Percentiles rank a stretch among this genome's conserved stretches.
These are phyloP conservation scores for Acanthosepion esculentum DNA, from an alignment of 2,888 invertebrate genomes.

Conservation along the genomic window DNA sequence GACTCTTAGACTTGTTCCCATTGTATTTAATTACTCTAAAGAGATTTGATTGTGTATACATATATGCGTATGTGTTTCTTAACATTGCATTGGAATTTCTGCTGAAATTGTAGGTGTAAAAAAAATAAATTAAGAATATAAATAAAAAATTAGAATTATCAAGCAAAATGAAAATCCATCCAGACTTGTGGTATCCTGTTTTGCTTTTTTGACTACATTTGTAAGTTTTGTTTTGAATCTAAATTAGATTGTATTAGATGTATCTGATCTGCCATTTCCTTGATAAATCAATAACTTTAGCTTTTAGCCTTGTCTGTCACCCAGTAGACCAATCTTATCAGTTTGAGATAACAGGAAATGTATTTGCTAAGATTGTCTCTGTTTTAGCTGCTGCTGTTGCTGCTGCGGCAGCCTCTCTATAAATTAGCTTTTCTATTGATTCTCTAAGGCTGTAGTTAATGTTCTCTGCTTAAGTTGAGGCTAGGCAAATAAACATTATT, in stretches of 20 bases:
- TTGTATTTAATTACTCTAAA: background rate
- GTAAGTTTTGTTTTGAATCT: constrained; percentile 6
- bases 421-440: constrained; percentile 21
- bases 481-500: background rate
- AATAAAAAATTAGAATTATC: background rate
- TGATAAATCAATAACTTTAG: constrained; percentile 13
- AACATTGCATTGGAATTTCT: background rate
- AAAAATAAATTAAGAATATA: background rate
- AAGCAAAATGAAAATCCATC: too few relatives aligned
- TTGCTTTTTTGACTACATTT: background rate
- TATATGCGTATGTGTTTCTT: background rate
- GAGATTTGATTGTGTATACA: background rate
- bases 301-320: constrained; percentile 13
- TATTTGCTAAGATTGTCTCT: constrained; percentile 20
- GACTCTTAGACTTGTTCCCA: background rate
- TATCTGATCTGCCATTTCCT: constrained; percentile 18
- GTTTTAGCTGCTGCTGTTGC: background rate
- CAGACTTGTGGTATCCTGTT: background rate
- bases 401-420: background rate
- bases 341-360: constrained; percentile 13
- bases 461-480: constrained; percentile 6
- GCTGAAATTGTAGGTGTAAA: background rate
- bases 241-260: background rate
- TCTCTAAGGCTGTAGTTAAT: background rate
- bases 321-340: background rate